Evolutionary conservation across 2,888 invertebrate species (phyloP).

Genomic region (Idaea biselata): DNA sequence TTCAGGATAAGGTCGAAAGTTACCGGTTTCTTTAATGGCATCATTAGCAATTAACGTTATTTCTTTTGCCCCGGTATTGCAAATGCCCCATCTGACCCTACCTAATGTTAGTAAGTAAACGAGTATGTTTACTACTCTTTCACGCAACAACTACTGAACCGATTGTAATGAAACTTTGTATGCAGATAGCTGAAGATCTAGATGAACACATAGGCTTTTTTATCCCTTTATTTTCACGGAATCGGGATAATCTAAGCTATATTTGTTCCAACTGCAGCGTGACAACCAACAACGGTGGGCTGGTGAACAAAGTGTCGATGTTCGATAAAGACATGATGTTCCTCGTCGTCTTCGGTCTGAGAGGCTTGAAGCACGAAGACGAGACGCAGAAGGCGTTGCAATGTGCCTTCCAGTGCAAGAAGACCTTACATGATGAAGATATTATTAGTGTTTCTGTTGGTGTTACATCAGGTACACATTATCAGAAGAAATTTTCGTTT

Average conservation of each 20-base stretch:
- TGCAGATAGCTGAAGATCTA: neutral
- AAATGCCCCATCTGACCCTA: too few relatives aligned
- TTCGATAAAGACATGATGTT: conserved; percentile 88
- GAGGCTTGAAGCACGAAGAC: conserved; percentile 85
- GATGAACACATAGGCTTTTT: too few relatives aligned
- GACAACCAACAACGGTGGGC: conserved; percentile 76
- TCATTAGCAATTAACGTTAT: too few relatives aligned
- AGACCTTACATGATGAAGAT: conserved; percentile 63
- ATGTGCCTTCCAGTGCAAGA: conserved; percentile 80
- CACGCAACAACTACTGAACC: neutral
- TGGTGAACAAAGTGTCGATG: conserved; percentile 84
- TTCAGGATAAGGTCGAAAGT: too few relatives aligned
- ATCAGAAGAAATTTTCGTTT: conserved; percentile 17
- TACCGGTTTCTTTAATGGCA: too few relatives aligned
- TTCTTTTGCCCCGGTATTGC: too few relatives aligned
- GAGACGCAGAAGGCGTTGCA: conserved; percentile 84
- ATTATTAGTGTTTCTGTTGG: conserved; percentile 82
- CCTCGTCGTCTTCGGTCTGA: conserved; percentile 86
- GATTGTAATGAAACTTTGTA: too few relatives aligned
- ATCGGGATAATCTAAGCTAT: too few relatives aligned
- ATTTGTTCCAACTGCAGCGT: conserved; percentile 45
- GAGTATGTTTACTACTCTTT: neutral
- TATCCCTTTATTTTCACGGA: too few relatives aligned
- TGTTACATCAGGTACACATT: conserved; percentile 84
- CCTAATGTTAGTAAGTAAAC: too few relatives aligned